Evolutionary conservation across 2,113 vertebrate genomes (phyloP), one percentile per base, ranked within the genome.

Genomic region (Boulengeromyrus knoepffleri): DNA sequence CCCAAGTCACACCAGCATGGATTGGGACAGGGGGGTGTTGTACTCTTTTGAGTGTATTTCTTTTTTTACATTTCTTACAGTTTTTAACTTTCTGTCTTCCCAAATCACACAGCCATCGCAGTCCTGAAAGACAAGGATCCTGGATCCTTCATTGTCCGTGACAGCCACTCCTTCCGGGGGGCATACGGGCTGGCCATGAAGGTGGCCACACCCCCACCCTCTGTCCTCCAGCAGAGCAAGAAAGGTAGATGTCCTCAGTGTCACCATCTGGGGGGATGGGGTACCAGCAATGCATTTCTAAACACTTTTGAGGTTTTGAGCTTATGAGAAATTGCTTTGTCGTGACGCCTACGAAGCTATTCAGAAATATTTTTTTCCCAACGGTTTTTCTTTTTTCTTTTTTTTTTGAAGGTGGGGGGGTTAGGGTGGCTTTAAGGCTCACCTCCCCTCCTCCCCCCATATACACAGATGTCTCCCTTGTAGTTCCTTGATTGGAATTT

Each of bases 111-210:
- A 99, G 98, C 98, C 89, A 99, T 99, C 31, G 90, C 96, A 0
- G 94, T 98, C 93, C 93, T 99, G 36, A 99, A 98, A 93, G 97
- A 99, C 94, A 98, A 97, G 92, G 97, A 99, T 47, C 97, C 98
- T 0, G 98, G 98, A 0, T 97, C 96, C 0, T 99, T 99, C 94
- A 94, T 99, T 3, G 97, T 99, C 90, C 95, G 98, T 86, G 98
- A 99, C 95, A 99, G 98, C 90, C 98, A 99, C 91, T 99, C 98
- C 0, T 99, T 99, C 92, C 96, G 97, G 0, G 98, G 98, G 9
- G 98, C 98, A 21, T 99, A 99, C 0, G 98, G 98, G 5, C 92
- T 99, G 84, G 98, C 98, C 49, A 96, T 99, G 98, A 99, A 99
- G 91, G 98, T 99, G 90, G 97, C 98, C 89, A 97, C 96, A 0